Evolutionary conservation across 2,888 invertebrate genomes (phyloP), one percentile per base, ranked within the genome.

Genomic region (Aspidapion aeneum): DNA sequence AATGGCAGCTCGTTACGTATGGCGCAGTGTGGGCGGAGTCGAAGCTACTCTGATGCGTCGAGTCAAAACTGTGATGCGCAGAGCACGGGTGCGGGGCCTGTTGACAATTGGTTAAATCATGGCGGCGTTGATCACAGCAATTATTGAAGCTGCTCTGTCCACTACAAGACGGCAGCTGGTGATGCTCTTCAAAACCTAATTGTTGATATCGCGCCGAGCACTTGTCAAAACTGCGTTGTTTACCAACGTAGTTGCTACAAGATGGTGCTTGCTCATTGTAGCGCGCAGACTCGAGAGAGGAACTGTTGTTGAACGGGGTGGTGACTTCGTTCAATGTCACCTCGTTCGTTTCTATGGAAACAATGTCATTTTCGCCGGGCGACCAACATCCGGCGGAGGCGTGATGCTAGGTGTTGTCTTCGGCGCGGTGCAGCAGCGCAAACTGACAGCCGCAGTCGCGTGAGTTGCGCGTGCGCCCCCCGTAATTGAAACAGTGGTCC

Each of bases 371-470:
- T 35, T 35, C 35, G 35, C 35, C 35, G 35, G 35, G 5, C 35
- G 35, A 7, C 3, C n/a, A n/a, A n/a, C n/a, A n/a, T n/a, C 35
- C 35, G 35, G 35, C 35, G 35, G 58, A 52, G 35, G 49, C 51
- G 58, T 63, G 52, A 77, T 88, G 88, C 72, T 88, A 87, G 78
- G 86, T 86, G 81, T 87, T 88, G 81, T 87, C 88, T 78, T 89
- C 90, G 74, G 88, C 93, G 78, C 93, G 90, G 84, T 93, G 93
- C 78, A 93, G 88, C 78, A 93, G 85, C 76, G 93, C 93, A 83
- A 93, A 93, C 82, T 93, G 92, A 85, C 93, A 93, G 82, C 92
- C 92, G 81, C 93, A 93, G 82, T 93, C 93, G 79, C 93, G 89
- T 72, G 89, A 86, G 71, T 87, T 86, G 72, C 86, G 83, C 80